phyloP scores from a whole-genome alignment of 2,888 invertebrate species.

The Capitulum mitella region DNA sequence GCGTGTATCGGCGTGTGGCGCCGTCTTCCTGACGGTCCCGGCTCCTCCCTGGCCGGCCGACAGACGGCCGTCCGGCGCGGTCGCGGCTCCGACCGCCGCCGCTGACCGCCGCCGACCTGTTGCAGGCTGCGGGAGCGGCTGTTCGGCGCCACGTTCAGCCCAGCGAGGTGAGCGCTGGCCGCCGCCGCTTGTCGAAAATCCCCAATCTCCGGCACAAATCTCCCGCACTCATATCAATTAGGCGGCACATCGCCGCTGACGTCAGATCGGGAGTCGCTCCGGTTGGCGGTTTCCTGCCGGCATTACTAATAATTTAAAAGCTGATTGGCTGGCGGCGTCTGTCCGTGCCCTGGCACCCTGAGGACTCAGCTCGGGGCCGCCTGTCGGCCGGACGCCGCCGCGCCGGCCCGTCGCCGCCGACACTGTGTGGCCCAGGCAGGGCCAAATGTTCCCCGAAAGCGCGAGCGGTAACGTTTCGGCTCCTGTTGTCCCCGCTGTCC shows the following conservation, averaged over 20 bases:
- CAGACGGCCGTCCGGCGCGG: too few species aligned
- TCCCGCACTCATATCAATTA: constrained; percentile 32
- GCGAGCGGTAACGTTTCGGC: too few species aligned
- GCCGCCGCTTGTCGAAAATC: not conserved
- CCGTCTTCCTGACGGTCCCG: not conserved
- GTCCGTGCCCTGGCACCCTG: not conserved
- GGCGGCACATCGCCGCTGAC: not conserved
- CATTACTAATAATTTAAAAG: not conserved
- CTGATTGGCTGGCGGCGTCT: not conserved
- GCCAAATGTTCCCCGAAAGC: too few species aligned
- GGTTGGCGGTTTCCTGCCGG: too few species aligned
- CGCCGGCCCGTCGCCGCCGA: too few species aligned
- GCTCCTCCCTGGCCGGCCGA: not conserved
- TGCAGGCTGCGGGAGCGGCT: not conserved
- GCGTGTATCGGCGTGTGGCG: too few species aligned
- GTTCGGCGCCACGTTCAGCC: not conserved
- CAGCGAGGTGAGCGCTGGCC: not conserved
- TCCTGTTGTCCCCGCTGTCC: too few species aligned
- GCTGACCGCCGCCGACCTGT: not conserved
- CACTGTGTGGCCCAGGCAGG: too few species aligned
- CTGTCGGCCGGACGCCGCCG: not conserved
- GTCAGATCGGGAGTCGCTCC: not conserved
- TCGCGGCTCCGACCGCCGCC: too few species aligned
- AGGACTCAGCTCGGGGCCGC: not conserved
- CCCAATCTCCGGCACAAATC: not conserved